Percentiles rank a stretch among this genome's conserved stretches.
phyloP scores from a whole-genome alignment of 2,888 invertebrate species.

The Tipula confusa region DNA sequence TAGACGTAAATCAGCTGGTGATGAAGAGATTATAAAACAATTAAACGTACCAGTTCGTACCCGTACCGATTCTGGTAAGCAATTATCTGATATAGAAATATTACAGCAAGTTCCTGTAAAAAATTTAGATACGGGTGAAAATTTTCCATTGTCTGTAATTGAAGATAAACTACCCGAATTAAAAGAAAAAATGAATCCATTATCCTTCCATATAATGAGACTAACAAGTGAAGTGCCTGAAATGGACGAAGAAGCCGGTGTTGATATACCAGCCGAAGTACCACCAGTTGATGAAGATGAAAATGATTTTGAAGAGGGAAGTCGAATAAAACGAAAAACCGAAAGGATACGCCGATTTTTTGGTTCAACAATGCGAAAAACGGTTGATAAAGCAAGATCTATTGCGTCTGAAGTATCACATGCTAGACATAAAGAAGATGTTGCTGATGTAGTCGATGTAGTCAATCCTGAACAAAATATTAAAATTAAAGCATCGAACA shows the following conservation, averaged over 20 bases:
- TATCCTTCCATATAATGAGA: conserved; percentile 91
- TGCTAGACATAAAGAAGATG: conserved; percentile 81
- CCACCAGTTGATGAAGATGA: conserved; percentile 49
- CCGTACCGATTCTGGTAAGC: conserved; percentile 80
- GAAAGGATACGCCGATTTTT: conserved; percentile 72
- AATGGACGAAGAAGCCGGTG: conserved; percentile 64
- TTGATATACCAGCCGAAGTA: conserved; percentile 43
- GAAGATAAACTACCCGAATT: conserved; percentile 46
- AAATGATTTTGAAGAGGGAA: conserved; percentile 49
- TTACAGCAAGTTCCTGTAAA: conserved; percentile 83
- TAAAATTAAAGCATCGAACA: conserved; percentile 89
- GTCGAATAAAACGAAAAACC: conserved; percentile 51
- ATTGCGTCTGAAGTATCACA: conserved; percentile 85
- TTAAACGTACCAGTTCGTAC: conserved; percentile 71
- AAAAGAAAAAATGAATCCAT: conserved; percentile 87
- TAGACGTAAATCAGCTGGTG: conserved; percentile 77
- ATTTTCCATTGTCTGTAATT: conserved; percentile 89
- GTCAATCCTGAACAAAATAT: conserved; percentile 74
- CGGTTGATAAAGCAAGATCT: conserved; percentile 85
- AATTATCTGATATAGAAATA: conserved; percentile 86
- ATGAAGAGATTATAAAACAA: conserved; percentile 68
- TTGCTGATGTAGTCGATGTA: conserved; percentile 78
- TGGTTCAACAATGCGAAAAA: conserved; percentile 85
- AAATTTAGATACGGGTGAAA: conserved; percentile 79
- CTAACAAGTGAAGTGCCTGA: conserved; percentile 75